Base-by-base conservation (phyloP, 1,140 invertebrate genomes). In the Drosophila miranda region DNA sequence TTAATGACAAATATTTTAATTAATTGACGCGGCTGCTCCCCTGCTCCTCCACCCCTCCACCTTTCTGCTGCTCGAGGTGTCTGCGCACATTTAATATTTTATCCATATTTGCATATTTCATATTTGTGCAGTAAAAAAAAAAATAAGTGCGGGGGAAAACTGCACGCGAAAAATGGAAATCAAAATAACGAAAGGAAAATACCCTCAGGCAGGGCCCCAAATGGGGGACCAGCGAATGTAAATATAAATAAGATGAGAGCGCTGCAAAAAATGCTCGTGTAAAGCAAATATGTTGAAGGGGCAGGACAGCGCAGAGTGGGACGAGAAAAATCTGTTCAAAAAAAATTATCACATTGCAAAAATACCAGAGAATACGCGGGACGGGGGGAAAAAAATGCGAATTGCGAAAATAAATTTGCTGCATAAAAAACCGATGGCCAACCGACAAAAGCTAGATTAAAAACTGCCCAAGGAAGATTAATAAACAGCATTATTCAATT, bases 1-100 rank as follows among this genome's bases (percentile, higher is more conserved):
- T 88, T 71, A 88, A 87, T 89, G 74, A 63, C 75, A 86, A 88
- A 89, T 86, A 79, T 87, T 83, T 76, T 77, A 76, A 79, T 78
- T 86, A 83, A 81, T 86, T 86, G 57, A 58, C 63, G 30, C 23
- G n/a, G 2, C n/a, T 8, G n/a, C 34, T 34, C 26, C 30, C 13
- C 49, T 45, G 2, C 13, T 23, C 19, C 38, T 28, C 9, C 5
- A 0, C 14, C 6, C 14, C 16, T n/a, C 41, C n/a, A 5, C 34
- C 30, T 38, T 38, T 2, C 4, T 38, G 41, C 46, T 68, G 51
- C 45, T 45, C 23, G 46, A 69, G 67, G 68, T 71, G 68, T 71
- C 54, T 70, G 66, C 62, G 38, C 68, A 48, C 50, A 69, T 69
- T 69, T 49, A 69, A 69, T 69, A 69, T 68, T 69, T 69, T 56